Base-by-base conservation (phyloP, 2,113 vertebrate species). In the Toxostoma redivivum region DNA sequence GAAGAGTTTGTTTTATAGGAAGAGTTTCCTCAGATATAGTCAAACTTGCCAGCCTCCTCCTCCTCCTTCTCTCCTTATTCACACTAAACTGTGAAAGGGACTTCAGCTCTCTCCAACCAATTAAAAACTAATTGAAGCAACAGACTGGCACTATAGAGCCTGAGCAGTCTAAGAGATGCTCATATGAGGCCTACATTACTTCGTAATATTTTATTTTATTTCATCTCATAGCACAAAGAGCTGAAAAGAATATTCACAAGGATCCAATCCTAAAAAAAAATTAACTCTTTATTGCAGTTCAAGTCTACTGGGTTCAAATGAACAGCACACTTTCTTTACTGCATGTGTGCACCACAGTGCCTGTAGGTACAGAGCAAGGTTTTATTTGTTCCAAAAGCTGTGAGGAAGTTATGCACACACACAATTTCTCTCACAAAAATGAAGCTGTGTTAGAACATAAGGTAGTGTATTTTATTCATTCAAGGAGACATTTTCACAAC, bases 51-150 rank as follows among this genome's bases (percentile, higher is more conserved):
- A 62, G 93, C 83, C 86, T 71, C 81, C 90, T 87, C 82, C 69
- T 86, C 74, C 70, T 87, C 78, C 76, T 87, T 48, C 85, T 82
- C 90, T 76, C 37, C 91, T 85, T 70, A 77, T 91, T 94, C 92
- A 92, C 85, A 70, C 79, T 18, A 35, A 77, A 25, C 90, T 90
- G 76, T 95, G 94, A 96, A 97, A 95, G 78, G 87, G 71, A 90
- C 91, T 91, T 82, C 71, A 85, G 92, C 93, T 86, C 81, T 73
- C 62, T 80, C 54, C 47, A 82, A 62, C 85, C 81, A 97, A 94
- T 95, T 95, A 94, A 91, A 90, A 96, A 95, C 91, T 90, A 94
- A 95, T 94, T 94, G 90, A 93, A 88, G 73, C 27, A 73, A 69
- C 76, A 88, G 62, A 47, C 81, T 86, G 66, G 78, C 62, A 90